Evolutionary conservation across 2,888 invertebrate genomes (phyloP).

Genomic region (Ferrisia virgata): DNA sequence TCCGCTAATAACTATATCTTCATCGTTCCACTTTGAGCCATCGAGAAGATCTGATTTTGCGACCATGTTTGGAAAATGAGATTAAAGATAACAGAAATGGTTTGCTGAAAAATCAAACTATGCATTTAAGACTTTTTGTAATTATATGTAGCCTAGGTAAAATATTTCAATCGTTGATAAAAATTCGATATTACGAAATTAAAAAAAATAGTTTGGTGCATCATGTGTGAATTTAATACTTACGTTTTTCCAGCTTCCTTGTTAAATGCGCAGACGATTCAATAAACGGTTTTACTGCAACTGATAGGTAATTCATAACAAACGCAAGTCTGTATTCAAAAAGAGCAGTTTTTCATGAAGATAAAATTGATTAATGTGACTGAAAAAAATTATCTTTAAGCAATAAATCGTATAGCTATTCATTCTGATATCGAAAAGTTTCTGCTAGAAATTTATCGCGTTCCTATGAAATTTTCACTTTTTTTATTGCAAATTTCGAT

Average conservation of each 20-base stretch:
- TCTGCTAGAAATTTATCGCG: background rate
- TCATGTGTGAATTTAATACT: background rate
- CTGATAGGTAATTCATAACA: background rate
- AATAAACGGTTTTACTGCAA: background rate
- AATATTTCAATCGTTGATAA: no score
- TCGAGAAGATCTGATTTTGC: background rate
- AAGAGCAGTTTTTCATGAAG: background rate
- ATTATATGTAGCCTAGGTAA: no score
- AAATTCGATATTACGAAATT: no score
- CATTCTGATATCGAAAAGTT: background rate
- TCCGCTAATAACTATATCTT: constrained; percentile 41
- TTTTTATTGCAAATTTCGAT: no score
- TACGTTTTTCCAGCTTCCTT: background rate
- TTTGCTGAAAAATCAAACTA: background rate
- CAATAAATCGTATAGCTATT: background rate
- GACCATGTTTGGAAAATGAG: constrained; percentile 25
- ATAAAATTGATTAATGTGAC: background rate
- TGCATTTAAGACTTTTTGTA: background rate
- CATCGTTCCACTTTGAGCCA: constrained; percentile 44
- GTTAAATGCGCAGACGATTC: background rate
- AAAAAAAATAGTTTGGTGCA: no score
- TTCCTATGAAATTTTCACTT: no score
- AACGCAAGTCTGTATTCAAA: background rate
- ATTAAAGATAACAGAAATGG: background rate
- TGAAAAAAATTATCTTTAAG: background rate